Evolutionary conservation across 2,888 invertebrate species (phyloP).

Genomic region (Cotesia congregata): DNA sequence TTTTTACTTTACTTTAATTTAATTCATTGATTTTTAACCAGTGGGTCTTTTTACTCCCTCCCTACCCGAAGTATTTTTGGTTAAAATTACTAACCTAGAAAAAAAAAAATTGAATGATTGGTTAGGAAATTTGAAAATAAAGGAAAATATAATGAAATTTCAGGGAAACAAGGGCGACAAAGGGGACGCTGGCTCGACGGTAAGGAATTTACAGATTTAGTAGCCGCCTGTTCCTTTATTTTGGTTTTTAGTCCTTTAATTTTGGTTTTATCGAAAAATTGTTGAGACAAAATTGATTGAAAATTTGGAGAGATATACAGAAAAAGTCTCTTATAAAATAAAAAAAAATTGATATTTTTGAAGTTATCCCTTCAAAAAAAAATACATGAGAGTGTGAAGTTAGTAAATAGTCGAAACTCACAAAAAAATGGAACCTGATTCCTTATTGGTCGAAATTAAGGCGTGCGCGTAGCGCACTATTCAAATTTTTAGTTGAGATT

Average conservation of each 20-base stretch:
- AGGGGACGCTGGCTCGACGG: slow-evolving; percentile 82
- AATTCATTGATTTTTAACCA: slow-evolving; percentile 19
- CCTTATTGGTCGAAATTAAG: too few species aligned
- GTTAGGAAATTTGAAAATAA: slow-evolving; percentile 40
- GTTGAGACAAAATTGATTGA: too few species aligned
- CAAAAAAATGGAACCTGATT: too few species aligned
- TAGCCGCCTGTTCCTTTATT: background rate
- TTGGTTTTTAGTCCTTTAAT: background rate
- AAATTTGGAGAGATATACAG: too few species aligned
- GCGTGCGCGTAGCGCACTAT: too few species aligned
- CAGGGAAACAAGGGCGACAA: slow-evolving; percentile 83
- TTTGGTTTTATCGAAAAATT: too few species aligned
- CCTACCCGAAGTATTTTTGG: background rate
- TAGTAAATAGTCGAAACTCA: too few species aligned
- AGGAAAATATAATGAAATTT: slow-evolving; percentile 60
- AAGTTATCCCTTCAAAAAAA: too few species aligned
- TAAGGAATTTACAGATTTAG: slow-evolving; percentile 71
- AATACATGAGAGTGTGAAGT: too few species aligned
- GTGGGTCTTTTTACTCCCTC: background rate
- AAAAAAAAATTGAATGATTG: background rate
- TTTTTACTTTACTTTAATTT: slow-evolving; percentile 19
- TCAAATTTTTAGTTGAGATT: too few species aligned
- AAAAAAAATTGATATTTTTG: too few species aligned
- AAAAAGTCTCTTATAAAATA: too few species aligned
- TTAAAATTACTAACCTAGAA: slow-evolving; percentile 13